These are phyloP conservation scores for Chymomyza fuscimana DNA, from an alignment of 2,888 invertebrate species.

Conservation along the genomic window DNA sequence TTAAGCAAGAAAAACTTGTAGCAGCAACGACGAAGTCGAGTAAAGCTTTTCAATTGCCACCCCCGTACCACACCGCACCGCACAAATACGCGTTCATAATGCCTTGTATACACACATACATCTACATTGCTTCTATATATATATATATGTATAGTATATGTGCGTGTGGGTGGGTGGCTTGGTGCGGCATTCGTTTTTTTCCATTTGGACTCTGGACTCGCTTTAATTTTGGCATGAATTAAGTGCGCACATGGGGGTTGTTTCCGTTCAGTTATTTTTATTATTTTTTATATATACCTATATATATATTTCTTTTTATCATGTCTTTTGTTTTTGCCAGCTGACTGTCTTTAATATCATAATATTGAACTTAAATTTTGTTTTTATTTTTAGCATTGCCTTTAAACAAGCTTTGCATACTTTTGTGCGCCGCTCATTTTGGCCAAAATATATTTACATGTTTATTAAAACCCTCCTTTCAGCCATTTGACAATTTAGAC, in stretches of 20 bases:
- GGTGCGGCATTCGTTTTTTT: not conserved
- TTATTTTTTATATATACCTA: conserved; percentile 30
- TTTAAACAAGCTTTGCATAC: not conserved
- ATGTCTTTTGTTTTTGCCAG: not conserved
- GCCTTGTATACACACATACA: conserved; percentile 57
- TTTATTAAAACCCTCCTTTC: not conserved
- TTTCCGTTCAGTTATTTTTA: conserved; percentile 61
- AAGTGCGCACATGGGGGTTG: conserved; percentile 75
- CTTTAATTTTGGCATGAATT: conserved; percentile 77
- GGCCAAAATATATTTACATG: not conserved
- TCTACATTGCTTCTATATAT: conserved; percentile 23
- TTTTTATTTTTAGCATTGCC: not conserved
- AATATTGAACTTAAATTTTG: not conserved
- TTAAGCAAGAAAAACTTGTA: conserved; percentile 1
- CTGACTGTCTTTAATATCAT: not conserved
- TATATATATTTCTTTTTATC: conserved; percentile 22
- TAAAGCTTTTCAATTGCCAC: conserved; percentile 75
- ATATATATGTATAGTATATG: conserved; percentile 23
- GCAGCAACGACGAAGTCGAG: conserved; percentile 37
- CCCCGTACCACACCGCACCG: conserved; percentile 39
- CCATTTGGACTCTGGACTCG: conserved; percentile 45
- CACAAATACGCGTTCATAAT: conserved; percentile 69
- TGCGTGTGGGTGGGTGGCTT: conserved; percentile 34
- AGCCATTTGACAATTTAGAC: not conserved
- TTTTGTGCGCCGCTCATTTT: not conserved